Percentiles rank a stretch among this genome's conserved stretches.
These are phyloP conservation scores for Apocheima hispidaria DNA, from an alignment of 2,888 invertebrate genomes.

Conservation along the genomic window DNA sequence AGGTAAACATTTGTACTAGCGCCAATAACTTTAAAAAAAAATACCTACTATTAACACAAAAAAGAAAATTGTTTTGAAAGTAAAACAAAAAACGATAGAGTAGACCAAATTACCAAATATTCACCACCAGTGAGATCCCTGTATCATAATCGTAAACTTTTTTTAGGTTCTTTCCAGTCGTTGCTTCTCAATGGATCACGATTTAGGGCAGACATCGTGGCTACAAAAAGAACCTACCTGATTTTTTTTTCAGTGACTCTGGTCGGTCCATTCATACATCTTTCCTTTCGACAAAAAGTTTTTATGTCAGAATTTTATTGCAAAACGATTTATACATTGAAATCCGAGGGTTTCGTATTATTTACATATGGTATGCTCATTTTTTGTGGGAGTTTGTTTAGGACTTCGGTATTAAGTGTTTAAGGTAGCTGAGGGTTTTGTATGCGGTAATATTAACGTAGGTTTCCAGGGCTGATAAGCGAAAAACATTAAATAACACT, in stretches of 20 bases:
- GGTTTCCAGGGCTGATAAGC: neutral
- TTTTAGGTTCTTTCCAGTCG: slow-evolving; percentile 61
- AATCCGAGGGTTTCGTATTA: slow-evolving; percentile 24
- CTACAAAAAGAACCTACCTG: slow-evolving; percentile 71
- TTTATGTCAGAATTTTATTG: slow-evolving; percentile 38
- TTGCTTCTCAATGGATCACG: slow-evolving; percentile 69
- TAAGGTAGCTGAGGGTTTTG: slow-evolving; percentile 20
- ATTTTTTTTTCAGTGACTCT: slow-evolving; percentile 51
- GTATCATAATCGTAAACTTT: slow-evolving; percentile 49
- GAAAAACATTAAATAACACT: too few species aligned
- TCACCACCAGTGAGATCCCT: neutral
- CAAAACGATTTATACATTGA: slow-evolving; percentile 32
- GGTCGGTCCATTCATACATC: slow-evolving; percentile 41
- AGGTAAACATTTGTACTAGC: too few species aligned
- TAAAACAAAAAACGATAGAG: too few species aligned
- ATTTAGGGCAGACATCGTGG: slow-evolving; percentile 81
- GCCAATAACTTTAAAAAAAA: too few species aligned
- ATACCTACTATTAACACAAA: too few species aligned
- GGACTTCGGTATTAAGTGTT: slow-evolving; percentile 27
- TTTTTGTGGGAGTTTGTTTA: slow-evolving; percentile 35
- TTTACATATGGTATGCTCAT: slow-evolving; percentile 25
- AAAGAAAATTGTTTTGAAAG: too few species aligned
- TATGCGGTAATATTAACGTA: slow-evolving; percentile 19
- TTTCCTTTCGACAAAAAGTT: slow-evolving; percentile 42
- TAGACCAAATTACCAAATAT: slow-evolving; percentile 6